A percentile compares a stretch with the other conserved stretches of the same genome.
Conservation (phyloP, 2,113 vertebrate genomes). For the Podarcis muralis region DNA sequence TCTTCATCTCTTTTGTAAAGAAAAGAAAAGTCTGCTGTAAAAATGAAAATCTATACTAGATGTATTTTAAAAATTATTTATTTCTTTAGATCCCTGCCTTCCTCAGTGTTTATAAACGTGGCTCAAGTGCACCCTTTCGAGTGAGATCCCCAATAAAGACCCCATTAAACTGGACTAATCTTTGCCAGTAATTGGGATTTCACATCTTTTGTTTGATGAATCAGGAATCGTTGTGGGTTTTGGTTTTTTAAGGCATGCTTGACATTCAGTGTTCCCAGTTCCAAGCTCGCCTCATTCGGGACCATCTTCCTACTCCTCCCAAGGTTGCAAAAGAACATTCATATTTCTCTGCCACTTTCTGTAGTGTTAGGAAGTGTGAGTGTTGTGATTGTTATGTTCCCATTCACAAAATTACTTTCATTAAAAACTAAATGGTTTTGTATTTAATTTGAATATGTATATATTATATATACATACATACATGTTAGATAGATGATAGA, state of each 20-base stretch:
- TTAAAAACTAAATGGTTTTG: constrained; percentile 47
- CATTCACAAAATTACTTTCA: constrained; percentile 31
- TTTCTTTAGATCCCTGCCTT: constrained; percentile 50
- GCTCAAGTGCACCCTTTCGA: constrained; percentile 39
- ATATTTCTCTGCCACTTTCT: constrained; percentile 35
- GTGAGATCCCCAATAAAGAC: constrained; percentile 31
- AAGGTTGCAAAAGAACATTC: not conserved
- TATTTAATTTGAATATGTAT: constrained; percentile 41
- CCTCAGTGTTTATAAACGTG: constrained; percentile 49
- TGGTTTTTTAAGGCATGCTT: constrained; percentile 39
- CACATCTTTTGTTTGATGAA: not conserved
- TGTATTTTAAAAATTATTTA: constrained; percentile 70
- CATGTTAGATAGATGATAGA: no score
- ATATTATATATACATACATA: not conserved
- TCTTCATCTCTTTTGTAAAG: constrained; percentile 64
- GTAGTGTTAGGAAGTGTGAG: constrained; percentile 27
- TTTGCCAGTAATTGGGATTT: constrained; percentile 29
- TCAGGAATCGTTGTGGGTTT: not conserved
- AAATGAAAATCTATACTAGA: constrained; percentile 60
- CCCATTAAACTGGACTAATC: constrained; percentile 38
- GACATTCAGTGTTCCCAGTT: constrained; percentile 1
- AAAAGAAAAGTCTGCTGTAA: constrained; percentile 64
- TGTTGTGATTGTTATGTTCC: constrained; percentile 44
- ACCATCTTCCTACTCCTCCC: constrained; percentile 41
- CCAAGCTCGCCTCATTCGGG: constrained; percentile 14